Evolutionary conservation across 37 sponge, comb jelly and placozoan species (phyloP), one percentile per base, ranked within the genome.

Genomic region (Halisarca cf. caerulea): DNA sequence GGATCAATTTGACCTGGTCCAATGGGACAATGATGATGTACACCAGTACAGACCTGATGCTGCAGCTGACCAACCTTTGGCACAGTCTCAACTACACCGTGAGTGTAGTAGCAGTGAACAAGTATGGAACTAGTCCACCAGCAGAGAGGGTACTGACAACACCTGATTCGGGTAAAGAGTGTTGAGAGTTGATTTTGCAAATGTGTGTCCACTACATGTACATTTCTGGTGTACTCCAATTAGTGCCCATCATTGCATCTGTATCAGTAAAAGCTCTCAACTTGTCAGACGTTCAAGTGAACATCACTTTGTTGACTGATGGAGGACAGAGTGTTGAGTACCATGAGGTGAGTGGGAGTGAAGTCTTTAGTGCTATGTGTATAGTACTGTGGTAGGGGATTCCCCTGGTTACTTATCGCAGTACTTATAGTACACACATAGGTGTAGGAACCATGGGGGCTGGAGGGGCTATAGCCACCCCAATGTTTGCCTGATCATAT

Each of bases 291-390:
- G 34, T 68, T 1, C 27, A n/a, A 32, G 69, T 68, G 32, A 8
- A 17, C 3, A 34, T 68, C 33, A 30, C 69, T 17, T 34, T 68
- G 32, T 17, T 28, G 17, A 34, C 30, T 34, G 30, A 28, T 8
- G 69, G 69, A 34, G 69, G 69, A 68, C 69, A 68, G 69, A 28
- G 35, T 34, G 69, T 68, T 2, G 60, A 59, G 60, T n/a, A 59
- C 23, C 9, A 6, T 59, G 60, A 59, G 60, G 25, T 6, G 2
- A 27, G 60, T 27, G 60, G 23, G 60, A 27, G 60, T 59, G 60
- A 59, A 25, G 23, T 2, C 3, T 59, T 59, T 6, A 27, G 60
- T 59, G 60, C 25, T 9, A 59, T n/a, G 3, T 2, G 3, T 9
- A n/a, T n/a, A n/a, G n/a, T n/a, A n/a, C n/a, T n/a, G n/a, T n/a